Base-by-base conservation (phyloP, 2,113 vertebrate genomes). In the Triplophysa siluroides region DNA sequence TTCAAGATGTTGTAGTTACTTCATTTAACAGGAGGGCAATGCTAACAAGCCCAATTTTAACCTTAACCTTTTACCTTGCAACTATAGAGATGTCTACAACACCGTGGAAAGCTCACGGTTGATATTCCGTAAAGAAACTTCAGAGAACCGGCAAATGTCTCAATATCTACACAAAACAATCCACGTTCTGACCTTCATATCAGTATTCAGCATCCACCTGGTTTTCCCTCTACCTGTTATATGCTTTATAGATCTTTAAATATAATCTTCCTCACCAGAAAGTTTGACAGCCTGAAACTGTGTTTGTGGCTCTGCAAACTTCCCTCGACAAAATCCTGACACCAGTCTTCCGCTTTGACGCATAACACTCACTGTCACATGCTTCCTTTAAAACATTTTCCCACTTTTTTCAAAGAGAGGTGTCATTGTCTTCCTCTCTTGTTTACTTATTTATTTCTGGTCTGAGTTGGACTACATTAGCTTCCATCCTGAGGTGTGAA, bases 381-480 rank as follows among this genome's bases (percentile, higher is more conserved):
- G 11, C 56, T 19, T 23, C 11, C 1, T 45, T 63, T 47, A 71
- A 50, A 65, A 45, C 8, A 33, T 45, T 18, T 43, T 29, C 14
- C 3, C 29, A 50, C 23, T 38, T 23, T 65, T 77, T 65, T 65
- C 62, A 77, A 65, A 77, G 16, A 33, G 6, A 41, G 26, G 19
- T 77, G 74, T 65, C 66, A 26, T 41, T 29, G 24, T 69, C 41
- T 8, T 70, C 54, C 33, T 65, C 52, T 4, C 13, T n/a, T 63
- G n/a, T 50, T 67, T 70, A 62, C 41, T 18, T 63, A 70, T 76
- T 76, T 75, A 80, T 76, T 76, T 70, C 45, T 5, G 43, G 54
- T 63, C 67, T 29, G 10, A 41, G 76, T 79, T 47, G 45, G 62
- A 47, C 70, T 76, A 58, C 73, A 85, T 87, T 81, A 83, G 69